Conservation (phyloP, 1,140 invertebrate genomes). For the Chionoecetes opilio region DNA sequence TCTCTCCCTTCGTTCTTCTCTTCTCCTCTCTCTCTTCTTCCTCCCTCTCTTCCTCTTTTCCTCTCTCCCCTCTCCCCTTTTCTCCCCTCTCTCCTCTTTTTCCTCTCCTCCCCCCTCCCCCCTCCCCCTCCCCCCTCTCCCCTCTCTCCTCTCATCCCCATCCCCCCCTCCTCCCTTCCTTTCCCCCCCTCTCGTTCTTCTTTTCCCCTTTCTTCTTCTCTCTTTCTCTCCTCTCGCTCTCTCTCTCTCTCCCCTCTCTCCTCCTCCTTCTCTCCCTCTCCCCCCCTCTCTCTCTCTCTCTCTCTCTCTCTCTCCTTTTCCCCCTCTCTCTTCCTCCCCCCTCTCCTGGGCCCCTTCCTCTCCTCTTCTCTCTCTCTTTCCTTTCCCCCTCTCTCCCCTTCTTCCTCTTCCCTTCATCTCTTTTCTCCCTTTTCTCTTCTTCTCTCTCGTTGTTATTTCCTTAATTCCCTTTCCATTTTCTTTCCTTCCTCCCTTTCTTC, state of each 20-base stretch:
- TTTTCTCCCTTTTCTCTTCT: not conserved
- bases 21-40: conserved; percentile 34
- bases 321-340: not conserved
- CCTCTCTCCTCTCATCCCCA: not conserved
- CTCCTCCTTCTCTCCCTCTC: conserved; percentile 27
- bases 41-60: not conserved
- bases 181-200: not conserved
- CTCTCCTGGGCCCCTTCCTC: not conserved
- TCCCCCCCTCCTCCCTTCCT: not conserved
- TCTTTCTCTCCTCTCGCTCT: not conserved
- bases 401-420: not conserved
- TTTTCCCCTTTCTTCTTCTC: not conserved
- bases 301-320: conserved; percentile 33
- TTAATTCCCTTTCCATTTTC: not conserved
- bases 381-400: not conserved
- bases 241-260: not conserved
- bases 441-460: not conserved
- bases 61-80: not conserved
- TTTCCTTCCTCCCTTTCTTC: not conserved
- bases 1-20: not conserved
- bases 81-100: not conserved
- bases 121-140: not conserved
- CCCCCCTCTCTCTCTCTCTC: not conserved
- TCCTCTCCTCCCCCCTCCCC: not conserved
- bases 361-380: not conserved